Base-by-base conservation (phyloP, 2,797 vertebrate species). In the Gymnocypris eckloni region DNA sequence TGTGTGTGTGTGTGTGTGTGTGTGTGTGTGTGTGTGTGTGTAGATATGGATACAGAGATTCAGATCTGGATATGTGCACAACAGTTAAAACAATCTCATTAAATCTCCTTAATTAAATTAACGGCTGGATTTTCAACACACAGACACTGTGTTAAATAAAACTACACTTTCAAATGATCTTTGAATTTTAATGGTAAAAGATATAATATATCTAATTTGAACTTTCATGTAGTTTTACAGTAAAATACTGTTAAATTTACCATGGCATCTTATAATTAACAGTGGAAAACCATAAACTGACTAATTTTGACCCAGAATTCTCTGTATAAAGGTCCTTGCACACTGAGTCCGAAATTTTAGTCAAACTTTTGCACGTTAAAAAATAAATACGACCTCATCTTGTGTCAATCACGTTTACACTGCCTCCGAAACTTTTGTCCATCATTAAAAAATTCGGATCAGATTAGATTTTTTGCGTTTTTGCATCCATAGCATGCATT, bases 31-130 rank as follows among this genome's bases (percentile, higher is more conserved):
- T 72, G 70, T 78, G 76, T 5, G 13, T 0, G 22, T n/a, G 11
- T 41, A n/a, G 6, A 13, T 39, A 54, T 1, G 1, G 20, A 56
- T 6, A 78, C n/a, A 67, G 11, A 54, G 12, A 54, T 81, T 52
- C n/a, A 9, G 4, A 78, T 71, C 37, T 59, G 18, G n/a, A 72
- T 66, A 15, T 59, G 6, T 45, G 54, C 67, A 71, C 52, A 39
- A 70, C 79, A 16, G 71, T 50, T 83, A 16, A 59, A 76, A 52
- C 43, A 82, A 72, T 82, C 56, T 59, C 54, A 45, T 73, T 33
- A 73, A 82, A 73, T 76, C 71, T 66, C 12, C 48, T 70, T 39
- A 66, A 71, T 75, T 13, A 33, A 82, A 25, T 61, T 25, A 82
- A 43, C 15, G 22, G 54, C 25, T 50, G 25, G 56, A 48, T 7